Conservation (phyloP, 2,113 vertebrate genomes). For the Corythornis cristatus region DNA sequence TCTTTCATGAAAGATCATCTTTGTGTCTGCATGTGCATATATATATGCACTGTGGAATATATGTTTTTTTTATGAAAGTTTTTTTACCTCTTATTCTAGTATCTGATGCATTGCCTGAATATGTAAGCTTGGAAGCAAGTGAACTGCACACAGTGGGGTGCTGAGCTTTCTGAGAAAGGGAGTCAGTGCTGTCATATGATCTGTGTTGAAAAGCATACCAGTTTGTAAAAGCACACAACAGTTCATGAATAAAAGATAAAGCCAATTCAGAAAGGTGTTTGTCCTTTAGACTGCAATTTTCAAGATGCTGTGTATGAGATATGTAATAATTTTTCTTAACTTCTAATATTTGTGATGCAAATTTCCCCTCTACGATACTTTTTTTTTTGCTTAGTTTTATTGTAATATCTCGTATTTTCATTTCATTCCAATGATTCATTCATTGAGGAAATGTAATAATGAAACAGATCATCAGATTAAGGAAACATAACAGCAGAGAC, state of each 20-base stretch:
- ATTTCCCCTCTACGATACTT: not conserved
- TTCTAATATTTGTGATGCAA: not conserved
- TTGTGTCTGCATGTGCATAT: not conserved
- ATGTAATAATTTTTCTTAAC: not conserved
- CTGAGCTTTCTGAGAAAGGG: conserved; percentile 34
- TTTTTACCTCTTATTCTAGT: not conserved
- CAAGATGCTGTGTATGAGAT: not conserved
- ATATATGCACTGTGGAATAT: not conserved
- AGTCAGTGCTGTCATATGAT: conserved; percentile 31
- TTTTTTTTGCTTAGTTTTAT: not conserved
- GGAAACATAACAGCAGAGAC: not conserved
- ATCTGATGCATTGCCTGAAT: conserved; percentile 21
- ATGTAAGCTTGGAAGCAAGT: conserved; percentile 34
- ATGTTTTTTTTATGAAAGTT: not conserved
- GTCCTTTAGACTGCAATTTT: conserved; percentile 22
- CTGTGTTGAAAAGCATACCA: conserved; percentile 26
- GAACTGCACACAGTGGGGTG: conserved; percentile 28
- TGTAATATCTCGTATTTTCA: not conserved
- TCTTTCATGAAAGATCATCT: not conserved
- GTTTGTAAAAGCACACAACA: conserved; percentile 18
- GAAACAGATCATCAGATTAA: not conserved
- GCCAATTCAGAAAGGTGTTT: not conserved
- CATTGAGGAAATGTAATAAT: not conserved
- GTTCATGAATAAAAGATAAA: conserved; percentile 70
- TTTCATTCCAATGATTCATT: not conserved